Percentiles rank a stretch among this genome's conserved stretches.
These are phyloP conservation scores for Oophaga pumilio DNA, from an alignment of 2,113 vertebrate species.

Conservation along the genomic window DNA sequence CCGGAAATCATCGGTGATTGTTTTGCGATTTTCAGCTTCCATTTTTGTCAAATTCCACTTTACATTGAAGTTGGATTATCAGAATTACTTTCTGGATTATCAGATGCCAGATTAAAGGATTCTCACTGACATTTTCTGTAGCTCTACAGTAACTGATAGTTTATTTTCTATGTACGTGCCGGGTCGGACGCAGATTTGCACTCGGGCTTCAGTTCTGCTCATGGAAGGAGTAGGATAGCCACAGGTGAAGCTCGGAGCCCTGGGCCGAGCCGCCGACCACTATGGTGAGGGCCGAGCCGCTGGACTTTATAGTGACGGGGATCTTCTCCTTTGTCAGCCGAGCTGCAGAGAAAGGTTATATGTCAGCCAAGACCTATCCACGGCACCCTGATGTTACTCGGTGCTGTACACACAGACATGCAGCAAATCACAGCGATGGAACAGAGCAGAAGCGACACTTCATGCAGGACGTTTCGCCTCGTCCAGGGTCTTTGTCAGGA, in stretches of 20 bases:
- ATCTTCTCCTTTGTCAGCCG: background rate
- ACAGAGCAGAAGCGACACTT: too few relatives aligned
- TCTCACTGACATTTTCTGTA: too few relatives aligned
- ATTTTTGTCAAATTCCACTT: background rate
- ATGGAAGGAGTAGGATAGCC: conserved; percentile 25
- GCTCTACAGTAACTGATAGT: too few relatives aligned
- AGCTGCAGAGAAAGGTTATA: background rate
- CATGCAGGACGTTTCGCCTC: too few relatives aligned
- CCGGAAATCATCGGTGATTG: too few relatives aligned
- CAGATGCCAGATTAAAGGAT: background rate
- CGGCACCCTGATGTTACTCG: too few relatives aligned
- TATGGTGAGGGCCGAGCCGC: conserved; percentile 12
- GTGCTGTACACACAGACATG: too few relatives aligned
- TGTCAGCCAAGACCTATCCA: too few relatives aligned
- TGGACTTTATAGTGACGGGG: background rate
- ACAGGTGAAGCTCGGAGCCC: background rate
- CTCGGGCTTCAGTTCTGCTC: background rate
- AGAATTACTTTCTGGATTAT: background rate
- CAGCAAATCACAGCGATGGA: too few relatives aligned
- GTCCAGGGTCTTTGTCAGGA: too few relatives aligned
- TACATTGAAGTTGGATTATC: background rate
- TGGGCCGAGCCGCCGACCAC: background rate
- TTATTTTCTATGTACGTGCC: background rate
- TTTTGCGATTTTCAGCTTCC: too few relatives aligned
- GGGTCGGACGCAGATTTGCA: background rate